These are phyloP conservation scores for Aspidapion aeneum DNA, from an alignment of 2,888 invertebrate species.

Conservation along the genomic window DNA sequence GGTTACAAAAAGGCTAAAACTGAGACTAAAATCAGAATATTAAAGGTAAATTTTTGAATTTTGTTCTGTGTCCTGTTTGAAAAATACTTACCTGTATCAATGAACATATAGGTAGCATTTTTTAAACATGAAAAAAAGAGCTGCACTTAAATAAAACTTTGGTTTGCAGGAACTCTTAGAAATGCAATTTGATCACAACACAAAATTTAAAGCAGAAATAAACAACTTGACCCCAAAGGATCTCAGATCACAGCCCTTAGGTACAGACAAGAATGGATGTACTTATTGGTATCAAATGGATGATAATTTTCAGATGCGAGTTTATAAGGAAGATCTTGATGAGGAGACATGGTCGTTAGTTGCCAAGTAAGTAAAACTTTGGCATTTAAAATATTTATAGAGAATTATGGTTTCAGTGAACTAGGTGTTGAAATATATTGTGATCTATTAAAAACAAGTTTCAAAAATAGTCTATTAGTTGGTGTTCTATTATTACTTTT, in stretches of 20 bases:
- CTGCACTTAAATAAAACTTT: background rate
- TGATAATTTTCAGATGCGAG: slow-evolving; percentile 80
- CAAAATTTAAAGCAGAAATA: slow-evolving; percentile 87
- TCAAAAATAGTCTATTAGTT: too few species aligned
- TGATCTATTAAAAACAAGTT: too few species aligned
- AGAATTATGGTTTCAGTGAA: too few species aligned
- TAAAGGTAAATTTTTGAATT: slow-evolving; percentile 65
- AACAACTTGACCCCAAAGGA: slow-evolving; percentile 75
- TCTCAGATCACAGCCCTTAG: slow-evolving; percentile 83
- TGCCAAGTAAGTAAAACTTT: slow-evolving; percentile 77
- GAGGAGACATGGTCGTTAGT: slow-evolving; percentile 95
- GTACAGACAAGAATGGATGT: slow-evolving; percentile 86
- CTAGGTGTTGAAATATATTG: too few species aligned
- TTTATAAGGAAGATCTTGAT: slow-evolving; percentile 94
- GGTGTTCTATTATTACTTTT: too few species aligned
- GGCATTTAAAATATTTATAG: too few species aligned
- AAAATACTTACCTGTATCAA: too few species aligned
- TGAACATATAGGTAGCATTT: too few species aligned
- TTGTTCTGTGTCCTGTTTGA: too few species aligned
- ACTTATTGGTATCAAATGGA: slow-evolving; percentile 94
- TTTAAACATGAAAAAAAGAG: too few species aligned
- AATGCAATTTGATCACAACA: slow-evolving; percentile 91
- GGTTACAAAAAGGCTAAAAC: slow-evolving; percentile 91
- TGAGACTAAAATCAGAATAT: slow-evolving; percentile 80
- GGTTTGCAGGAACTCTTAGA: slow-evolving; percentile 74